These are phyloP conservation scores for Myrmecobius fasciatus DNA, from an alignment of 2,113 vertebrate species.

Conservation along the genomic window DNA sequence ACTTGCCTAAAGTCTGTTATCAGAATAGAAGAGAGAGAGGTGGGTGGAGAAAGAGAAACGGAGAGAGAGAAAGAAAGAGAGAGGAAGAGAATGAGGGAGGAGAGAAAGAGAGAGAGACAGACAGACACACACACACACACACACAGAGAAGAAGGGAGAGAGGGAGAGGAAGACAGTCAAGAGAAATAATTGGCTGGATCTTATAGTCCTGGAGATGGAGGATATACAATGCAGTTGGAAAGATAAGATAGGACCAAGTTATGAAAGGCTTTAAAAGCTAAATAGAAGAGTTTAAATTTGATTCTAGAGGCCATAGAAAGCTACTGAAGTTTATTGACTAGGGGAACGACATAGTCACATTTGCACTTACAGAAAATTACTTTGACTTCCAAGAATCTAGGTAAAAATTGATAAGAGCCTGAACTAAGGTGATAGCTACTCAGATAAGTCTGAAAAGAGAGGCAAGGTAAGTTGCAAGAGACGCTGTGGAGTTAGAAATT, in stretches of 20 bases:
- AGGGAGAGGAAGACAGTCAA: not conserved
- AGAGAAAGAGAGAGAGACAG: too few species aligned
- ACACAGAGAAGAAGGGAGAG: too few species aligned
- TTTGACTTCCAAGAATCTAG: not conserved
- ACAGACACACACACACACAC: too few species aligned
- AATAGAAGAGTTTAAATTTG: not conserved
- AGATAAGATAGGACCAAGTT: not conserved
- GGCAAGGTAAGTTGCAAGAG: not conserved
- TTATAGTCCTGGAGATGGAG: not conserved
- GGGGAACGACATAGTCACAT: not conserved
- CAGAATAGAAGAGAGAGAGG: not conserved
- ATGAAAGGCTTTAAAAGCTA: not conserved
- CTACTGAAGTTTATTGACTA: not conserved
- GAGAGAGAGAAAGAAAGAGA: too few species aligned
- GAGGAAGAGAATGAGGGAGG: too few species aligned
- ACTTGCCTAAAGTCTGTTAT: too few species aligned
- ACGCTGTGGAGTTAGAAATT: not conserved
- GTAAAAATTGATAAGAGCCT: not conserved
- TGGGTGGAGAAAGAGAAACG: too few species aligned
- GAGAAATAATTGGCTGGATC: not conserved
- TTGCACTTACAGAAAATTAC: not conserved
- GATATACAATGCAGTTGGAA: not conserved
- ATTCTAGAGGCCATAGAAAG: not conserved
- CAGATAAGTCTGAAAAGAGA: not conserved
- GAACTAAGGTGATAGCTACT: conserved; percentile 1